phyloP scores from a whole-genome alignment of 2,113 vertebrate species.

The Australoheros scitulus region DNA sequence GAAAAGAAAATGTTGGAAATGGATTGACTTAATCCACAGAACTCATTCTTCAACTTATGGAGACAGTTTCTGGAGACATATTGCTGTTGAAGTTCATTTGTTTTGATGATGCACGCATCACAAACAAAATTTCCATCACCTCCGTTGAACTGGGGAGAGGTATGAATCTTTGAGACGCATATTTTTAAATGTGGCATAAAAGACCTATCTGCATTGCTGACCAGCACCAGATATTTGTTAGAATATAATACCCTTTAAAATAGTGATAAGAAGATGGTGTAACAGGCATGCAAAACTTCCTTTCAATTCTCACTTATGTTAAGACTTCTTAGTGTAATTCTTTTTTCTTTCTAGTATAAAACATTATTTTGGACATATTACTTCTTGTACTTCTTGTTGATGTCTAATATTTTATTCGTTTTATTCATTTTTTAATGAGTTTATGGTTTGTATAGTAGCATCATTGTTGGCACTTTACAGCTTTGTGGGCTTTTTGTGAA shows the following conservation, averaged over 20 bases:
- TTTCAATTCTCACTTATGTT: neutral
- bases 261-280: neutral
- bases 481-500: slow-evolving; percentile 54
- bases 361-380: neutral
- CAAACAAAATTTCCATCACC: neutral
- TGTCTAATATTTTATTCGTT: neutral
- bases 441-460: neutral
- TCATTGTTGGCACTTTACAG: neutral
- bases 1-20: neutral
- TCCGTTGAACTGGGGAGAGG: neutral
- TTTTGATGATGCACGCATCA: neutral
- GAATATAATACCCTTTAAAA: neutral
- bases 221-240: neutral
- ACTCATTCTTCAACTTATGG: neutral
- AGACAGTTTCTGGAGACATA: neutral
- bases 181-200: neutral
- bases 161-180: neutral
- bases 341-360: neutral
- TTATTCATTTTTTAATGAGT: neutral
- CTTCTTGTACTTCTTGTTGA: neutral
- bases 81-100: slow-evolving; percentile 1
- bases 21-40: slow-evolving; percentile 2
- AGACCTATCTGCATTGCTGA: neutral
- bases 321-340: neutral
- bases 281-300: neutral